Evolutionary conservation across 2,113 vertebrate genomes (phyloP), one percentile per base, ranked within the genome.

Genomic region (Hippocampus zosterae): DNA sequence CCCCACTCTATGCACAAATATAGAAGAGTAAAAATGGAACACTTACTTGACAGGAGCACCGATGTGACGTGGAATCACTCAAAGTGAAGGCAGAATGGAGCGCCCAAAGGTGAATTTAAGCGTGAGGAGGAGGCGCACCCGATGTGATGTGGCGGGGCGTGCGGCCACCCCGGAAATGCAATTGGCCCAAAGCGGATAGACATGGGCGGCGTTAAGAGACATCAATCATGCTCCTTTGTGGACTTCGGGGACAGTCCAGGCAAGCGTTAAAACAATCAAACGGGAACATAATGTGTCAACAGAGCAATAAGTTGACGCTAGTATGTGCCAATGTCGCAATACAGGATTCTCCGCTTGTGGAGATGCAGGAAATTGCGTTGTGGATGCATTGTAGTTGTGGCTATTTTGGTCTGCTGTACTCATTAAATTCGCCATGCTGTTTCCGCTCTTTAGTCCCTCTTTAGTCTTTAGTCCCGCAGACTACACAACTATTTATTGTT

Each of bases 91-190:
- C 23, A 18, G 80, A 85, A 0, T 1, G 0, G 0, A 0, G 11
- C 1, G 1, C 55, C 27, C 55, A 41, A 46, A 3, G 76, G 60
- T 46, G 69, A 77, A 83, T 91, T 91, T 92, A 93, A 88, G 0
- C 13, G 11, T 25, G 2, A 3, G 79, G 82, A 76, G 80, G 88
- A 65, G 73, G 78, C n/a, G 56, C 69, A 2, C 15, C 2, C 1
- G 48, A 10, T 19, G 52, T 80, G 84, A 84, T 75, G 84, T 79
- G 85, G 81, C 64, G 65, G 84, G 92, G 88, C 84, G 91, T 88
- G 85, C 2, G 50, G 50, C 67, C 65, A 1, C n/a, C 18, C 21
- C 48, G 42, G 50, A 5, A 1, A 76, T 12, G 27, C 79, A 55
- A 92, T 91, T 92, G 90, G 92, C 56, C 12, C 67, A 15, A 1